Evolutionary conservation across 2,797 vertebrate genomes (phyloP).

Genomic region (Sternotherus odoratus): DNA sequence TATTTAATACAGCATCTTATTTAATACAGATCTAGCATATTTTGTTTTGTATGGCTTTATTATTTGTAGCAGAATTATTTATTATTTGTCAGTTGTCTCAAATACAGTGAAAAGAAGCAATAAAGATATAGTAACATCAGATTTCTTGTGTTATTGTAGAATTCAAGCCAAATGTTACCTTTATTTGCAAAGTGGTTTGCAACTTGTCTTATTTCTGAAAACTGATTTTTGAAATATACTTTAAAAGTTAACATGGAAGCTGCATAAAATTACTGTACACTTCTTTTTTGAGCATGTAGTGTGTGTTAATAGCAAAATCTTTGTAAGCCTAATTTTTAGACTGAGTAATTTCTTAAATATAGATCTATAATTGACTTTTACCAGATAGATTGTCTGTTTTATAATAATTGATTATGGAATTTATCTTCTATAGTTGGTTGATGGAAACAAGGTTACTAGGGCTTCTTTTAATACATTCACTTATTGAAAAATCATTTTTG

Average conservation of each 20-base stretch:
- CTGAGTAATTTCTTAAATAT: neutral
- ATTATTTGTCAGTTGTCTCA: neutral
- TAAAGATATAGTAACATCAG: neutral
- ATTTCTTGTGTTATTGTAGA: neutral
- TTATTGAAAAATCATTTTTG: neutral
- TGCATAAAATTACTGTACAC: neutral
- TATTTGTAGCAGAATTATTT: neutral
- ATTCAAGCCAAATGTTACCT: neutral
- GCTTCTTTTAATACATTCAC: neutral
- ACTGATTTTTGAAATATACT: neutral
- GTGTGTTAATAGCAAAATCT: neutral
- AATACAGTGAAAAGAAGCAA: neutral
- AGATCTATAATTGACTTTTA: neutral
- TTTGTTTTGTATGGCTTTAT: neutral
- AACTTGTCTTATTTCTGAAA: neutral
- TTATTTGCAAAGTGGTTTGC: neutral
- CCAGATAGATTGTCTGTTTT: neutral
- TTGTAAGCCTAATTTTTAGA: neutral
- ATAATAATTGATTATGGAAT: neutral
- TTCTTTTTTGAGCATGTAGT: neutral
- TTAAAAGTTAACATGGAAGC: neutral
- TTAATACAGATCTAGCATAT: neutral
- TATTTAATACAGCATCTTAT: neutral
- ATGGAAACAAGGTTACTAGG: neutral
- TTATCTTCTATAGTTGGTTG: neutral